These are phyloP conservation scores for Patella caerulea DNA, from an alignment of 2,888 invertebrate genomes.

Conservation along the genomic window DNA sequence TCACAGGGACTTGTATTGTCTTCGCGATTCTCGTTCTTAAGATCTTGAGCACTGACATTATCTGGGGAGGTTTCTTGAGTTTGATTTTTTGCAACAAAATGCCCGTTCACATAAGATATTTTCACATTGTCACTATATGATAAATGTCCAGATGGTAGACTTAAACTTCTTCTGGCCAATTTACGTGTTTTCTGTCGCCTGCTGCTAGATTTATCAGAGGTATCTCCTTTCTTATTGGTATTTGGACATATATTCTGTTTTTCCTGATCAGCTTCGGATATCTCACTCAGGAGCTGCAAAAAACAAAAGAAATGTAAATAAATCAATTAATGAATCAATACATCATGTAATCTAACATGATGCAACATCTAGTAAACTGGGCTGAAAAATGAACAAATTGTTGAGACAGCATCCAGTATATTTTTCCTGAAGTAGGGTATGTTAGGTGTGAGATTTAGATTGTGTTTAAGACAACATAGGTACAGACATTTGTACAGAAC, in stretches of 20 bases:
- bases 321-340: background rate
- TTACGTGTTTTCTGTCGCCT: conserved; percentile 15
- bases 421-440: no score
- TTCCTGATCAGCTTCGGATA: conserved; percentile 57
- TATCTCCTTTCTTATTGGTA: conserved; percentile 9
- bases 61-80: background rate
- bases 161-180: conserved; percentile 35
- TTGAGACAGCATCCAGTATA: no score
- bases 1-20: conserved; percentile 13
- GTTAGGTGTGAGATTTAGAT: no score
- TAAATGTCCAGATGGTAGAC: conserved; percentile 39
- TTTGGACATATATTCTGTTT: background rate
- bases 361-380: no score
- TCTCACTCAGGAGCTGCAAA: conserved; percentile 62
- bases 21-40: background rate
- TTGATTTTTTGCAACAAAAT: conserved; percentile 35
- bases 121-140: conserved; percentile 38
- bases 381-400: no score
- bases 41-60: background rate
- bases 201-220: conserved; percentile 2
- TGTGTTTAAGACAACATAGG: no score
- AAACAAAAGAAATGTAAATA: conserved; percentile 21
- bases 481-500: no score
- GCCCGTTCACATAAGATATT: conserved; percentile 39
- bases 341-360: no score